Conservation (phyloP, 2,888 invertebrate genomes). For the Atherix ibis region DNA sequence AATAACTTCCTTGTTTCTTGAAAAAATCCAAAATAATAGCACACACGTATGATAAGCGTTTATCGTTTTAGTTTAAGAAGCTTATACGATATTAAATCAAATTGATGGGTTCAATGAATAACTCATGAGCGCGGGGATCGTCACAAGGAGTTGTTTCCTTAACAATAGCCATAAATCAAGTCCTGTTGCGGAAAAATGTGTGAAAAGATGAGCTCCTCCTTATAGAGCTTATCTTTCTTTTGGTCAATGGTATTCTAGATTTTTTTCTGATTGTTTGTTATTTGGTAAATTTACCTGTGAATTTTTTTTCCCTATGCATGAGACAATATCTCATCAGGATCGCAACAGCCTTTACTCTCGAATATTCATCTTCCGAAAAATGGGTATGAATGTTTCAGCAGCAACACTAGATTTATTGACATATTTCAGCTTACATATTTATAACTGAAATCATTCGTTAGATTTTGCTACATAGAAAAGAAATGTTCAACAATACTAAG, state of each 20-base stretch:
- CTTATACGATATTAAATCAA: slow-evolving; percentile 14
- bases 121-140: slow-evolving; percentile 16
- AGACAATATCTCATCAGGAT: too few species aligned
- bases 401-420: slow-evolving; percentile 9
- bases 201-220: slow-evolving; percentile 3
- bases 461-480: slow-evolving; percentile 3
- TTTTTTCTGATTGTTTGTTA: slow-evolving; percentile 1
- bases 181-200: slow-evolving; percentile 4
- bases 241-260: neutral
- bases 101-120: slow-evolving; percentile 17
- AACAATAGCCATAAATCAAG: slow-evolving; percentile 14
- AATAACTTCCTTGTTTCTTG: too few species aligned
- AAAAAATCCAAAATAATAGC: too few species aligned
- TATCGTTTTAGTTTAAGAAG: slow-evolving; percentile 5
- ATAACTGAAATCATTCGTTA: slow-evolving; percentile 8
- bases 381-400: neutral
- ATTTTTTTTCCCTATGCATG: too few species aligned
- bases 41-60: slow-evolving; percentile 5
- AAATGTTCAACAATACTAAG: neutral
- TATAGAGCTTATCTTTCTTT: neutral
- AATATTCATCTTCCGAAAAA: too few species aligned
- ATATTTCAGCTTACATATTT: slow-evolving; percentile 11
- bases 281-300: too few species aligned
- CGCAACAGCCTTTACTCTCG: too few species aligned
- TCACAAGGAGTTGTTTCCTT: slow-evolving; percentile 12